Percentiles rank a stretch among this genome's conserved stretches.
Conservation (phyloP, 2,113 vertebrate species). For the Pluvianellus socialis region DNA sequence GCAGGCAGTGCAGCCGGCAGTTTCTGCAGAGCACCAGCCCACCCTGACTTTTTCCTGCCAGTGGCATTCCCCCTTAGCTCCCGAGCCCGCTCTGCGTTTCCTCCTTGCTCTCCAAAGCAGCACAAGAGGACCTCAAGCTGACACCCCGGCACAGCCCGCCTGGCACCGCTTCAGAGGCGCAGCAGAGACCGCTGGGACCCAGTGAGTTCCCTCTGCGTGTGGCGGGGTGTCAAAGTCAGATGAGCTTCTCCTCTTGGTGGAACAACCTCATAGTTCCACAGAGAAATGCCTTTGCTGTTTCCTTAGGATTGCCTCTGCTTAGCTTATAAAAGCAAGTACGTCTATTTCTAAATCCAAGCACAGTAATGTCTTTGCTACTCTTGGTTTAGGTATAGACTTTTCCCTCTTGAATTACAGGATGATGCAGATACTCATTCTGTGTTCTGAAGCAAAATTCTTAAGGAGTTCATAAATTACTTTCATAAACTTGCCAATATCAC, state of each 20-base stretch:
- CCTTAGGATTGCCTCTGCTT: neutral
- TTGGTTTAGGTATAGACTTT: neutral
- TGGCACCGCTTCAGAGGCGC: fast-evolving
- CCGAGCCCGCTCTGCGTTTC: fast-evolving
- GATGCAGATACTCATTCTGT: neutral
- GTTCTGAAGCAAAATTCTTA: neutral
- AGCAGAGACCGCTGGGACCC: neutral
- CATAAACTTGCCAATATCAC: neutral
- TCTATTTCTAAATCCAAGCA: neutral
- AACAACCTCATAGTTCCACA: neutral
- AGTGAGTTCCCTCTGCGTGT: fast-evolving
- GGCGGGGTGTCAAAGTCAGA: neutral
- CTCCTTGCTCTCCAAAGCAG: neutral
- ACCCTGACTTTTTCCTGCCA: neutral
- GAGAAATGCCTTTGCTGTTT: neutral
- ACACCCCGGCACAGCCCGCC: neutral
- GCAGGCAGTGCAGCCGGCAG: neutral
- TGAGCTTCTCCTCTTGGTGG: neutral
- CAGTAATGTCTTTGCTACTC: neutral
- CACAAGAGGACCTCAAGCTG: neutral
- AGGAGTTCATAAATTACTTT: neutral
- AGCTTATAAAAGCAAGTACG: neutral
- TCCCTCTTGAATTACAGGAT: neutral
- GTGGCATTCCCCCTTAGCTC: neutral
- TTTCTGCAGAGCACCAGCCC: neutral